Evolutionary conservation across 1,140 invertebrate species (phyloP), one percentile per base, ranked within the genome.

Genomic region (Hyposmocoma kahamanoa): DNA sequence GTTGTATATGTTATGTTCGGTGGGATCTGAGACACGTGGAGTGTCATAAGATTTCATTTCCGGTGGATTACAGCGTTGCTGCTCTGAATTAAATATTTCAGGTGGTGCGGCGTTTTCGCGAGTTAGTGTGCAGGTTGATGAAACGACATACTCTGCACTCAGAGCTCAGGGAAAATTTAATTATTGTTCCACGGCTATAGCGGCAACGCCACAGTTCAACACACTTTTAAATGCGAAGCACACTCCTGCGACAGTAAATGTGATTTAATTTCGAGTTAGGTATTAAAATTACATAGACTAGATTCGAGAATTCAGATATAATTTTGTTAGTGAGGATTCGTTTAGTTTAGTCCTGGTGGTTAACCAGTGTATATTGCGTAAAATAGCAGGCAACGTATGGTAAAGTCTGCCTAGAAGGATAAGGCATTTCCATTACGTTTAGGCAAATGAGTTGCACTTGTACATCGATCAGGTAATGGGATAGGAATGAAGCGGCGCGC

Each of bases 401-500:
- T n/a, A n/a, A n/a, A n/a, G n/a, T n/a, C n/a, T n/a, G n/a, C n/a
- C n/a, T n/a, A n/a, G n/a, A n/a, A n/a, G n/a, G n/a, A n/a, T n/a
- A n/a, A n/a, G n/a, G n/a, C n/a, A n/a, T n/a, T 22, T 46, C 10
- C 21, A 39, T 47, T 18, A 47, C 22, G 55, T 62, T 56, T 60
- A 70, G 61, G 65, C 72, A 70, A 68, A 69, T 66, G 65, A 67
- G 62, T 61, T 70, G 73, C 68, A 72, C 69, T 74, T 73, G 73
- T 72, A 68, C 74, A 84, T 79, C 72, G 77, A 84, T 81, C 77
- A 76, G 74, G 69, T 81, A 84, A 84, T 80, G 77, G 77, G 68
- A 84, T 81, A 84, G 77, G 77, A 81, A 80, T 78, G 74, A 80
- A 78, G 75, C 71, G 65, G 63, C 66, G 56, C 53, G 69, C 66